Percentiles rank a stretch among this genome's conserved stretches.
These are phyloP conservation scores for Philopotamus ludificatus DNA, from an alignment of 1,140 invertebrate genomes.

Conservation along the genomic window DNA sequence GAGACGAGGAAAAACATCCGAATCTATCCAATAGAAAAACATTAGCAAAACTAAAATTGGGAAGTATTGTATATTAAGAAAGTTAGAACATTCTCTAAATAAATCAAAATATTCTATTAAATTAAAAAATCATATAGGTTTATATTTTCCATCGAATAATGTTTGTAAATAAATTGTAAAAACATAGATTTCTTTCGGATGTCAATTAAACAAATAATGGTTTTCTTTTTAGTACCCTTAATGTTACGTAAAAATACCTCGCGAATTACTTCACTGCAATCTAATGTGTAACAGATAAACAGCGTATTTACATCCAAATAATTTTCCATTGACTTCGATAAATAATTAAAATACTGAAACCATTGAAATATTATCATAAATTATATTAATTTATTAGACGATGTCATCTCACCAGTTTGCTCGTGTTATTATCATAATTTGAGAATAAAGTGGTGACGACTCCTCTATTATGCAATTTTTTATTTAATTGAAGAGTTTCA, in stretches of 20 bases:
- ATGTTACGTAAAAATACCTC: slow-evolving; percentile 40
- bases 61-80: too few species aligned
- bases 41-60: too few species aligned
- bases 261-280: slow-evolving; percentile 38
- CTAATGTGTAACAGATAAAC: slow-evolving; percentile 34
- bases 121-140: too few species aligned
- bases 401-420: neutral
- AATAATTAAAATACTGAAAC: slow-evolving; percentile 39
- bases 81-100: too few species aligned
- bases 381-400: neutral
- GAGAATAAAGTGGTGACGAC: slow-evolving; percentile 21
- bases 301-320: slow-evolving; percentile 30
- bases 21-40: too few species aligned
- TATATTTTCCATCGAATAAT: too few species aligned
- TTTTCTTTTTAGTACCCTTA: too few species aligned
- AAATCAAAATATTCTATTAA: too few species aligned
- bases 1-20: too few species aligned
- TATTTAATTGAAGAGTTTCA: neutral
- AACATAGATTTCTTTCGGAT: too few species aligned
- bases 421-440: neutral
- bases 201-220: too few species aligned
- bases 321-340: slow-evolving; percentile 31
- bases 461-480: slow-evolving; percentile 7
- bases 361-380: slow-evolving; percentile 8
- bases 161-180: too few species aligned